Conservation (phyloP, 2,888 invertebrate species). For the Xanthorhoe designata region DNA sequence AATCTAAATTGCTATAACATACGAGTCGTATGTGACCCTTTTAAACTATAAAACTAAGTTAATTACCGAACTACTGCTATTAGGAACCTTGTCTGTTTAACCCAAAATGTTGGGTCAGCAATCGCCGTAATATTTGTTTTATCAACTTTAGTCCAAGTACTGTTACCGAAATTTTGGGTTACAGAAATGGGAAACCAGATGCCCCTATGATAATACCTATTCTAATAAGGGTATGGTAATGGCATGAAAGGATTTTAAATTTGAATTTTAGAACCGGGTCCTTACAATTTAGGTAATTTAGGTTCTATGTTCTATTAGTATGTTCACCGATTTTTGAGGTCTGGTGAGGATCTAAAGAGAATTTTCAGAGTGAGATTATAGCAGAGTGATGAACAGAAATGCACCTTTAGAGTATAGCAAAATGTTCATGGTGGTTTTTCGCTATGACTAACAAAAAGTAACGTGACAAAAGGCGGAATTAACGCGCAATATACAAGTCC, state of each 20-base stretch:
- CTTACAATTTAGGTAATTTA: neutral
- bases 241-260: neutral
- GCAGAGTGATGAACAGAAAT: no score
- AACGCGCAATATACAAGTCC: no score
- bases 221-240: slow-evolving; percentile 9
- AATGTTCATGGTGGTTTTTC: no score
- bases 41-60: slow-evolving; percentile 68
- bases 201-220: slow-evolving; percentile 21
- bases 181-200: slow-evolving; percentile 7
- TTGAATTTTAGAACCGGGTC: neutral
- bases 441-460: no score
- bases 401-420: no score
- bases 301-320: no score
- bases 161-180: slow-evolving; percentile 17
- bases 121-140: slow-evolving; percentile 46
- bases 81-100: slow-evolving; percentile 56
- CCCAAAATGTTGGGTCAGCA: slow-evolving; percentile 56
- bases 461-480: no score
- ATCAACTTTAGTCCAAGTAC: slow-evolving; percentile 32
- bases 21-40: slow-evolving; percentile 63
- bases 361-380: no score
- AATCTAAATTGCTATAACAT: slow-evolving; percentile 63
- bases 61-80: slow-evolving; percentile 74
- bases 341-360: no score
- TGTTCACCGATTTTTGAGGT: no score